phyloP scores from a whole-genome alignment of 35 echinoderm and acorn worm genomes.

The Ophioderma brevispina region DNA sequence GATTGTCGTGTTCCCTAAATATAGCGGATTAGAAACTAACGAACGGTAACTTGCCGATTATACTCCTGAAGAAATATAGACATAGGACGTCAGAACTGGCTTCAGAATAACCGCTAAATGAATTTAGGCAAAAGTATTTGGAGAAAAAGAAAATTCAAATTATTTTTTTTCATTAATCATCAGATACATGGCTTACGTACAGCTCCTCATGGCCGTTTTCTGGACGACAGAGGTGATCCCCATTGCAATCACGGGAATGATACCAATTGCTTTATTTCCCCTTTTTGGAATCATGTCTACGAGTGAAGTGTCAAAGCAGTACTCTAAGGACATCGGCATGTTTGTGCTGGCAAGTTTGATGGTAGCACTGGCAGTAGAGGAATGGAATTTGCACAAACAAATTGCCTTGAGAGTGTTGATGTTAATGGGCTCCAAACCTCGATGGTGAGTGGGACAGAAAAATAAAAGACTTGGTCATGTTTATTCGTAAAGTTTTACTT shows the following conservation, averaged over 20 bases:
- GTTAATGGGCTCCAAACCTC: slow-evolving; percentile 62
- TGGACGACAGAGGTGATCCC: slow-evolving; percentile 82
- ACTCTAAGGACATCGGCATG: slow-evolving; percentile 88
- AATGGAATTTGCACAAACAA: slow-evolving; percentile 81
- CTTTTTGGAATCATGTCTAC: slow-evolving; percentile 67
- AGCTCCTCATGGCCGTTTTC: slow-evolving; percentile 79
- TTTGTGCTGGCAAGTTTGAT: slow-evolving; percentile 86
- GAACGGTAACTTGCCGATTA: too few relatives aligned
- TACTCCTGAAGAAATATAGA: too few relatives aligned
- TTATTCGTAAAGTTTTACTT: too few relatives aligned
- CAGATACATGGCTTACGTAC: too few relatives aligned
- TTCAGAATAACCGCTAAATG: too few relatives aligned
- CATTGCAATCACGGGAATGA: slow-evolving; percentile 68
- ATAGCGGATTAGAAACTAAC: too few relatives aligned
- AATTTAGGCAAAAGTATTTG: too few relatives aligned
- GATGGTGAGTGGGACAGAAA: slow-evolving; percentile 87
- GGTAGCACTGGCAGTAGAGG: slow-evolving; percentile 76
- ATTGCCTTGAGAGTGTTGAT: slow-evolving; percentile 81
- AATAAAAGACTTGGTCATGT: too few relatives aligned
- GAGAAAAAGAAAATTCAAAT: too few relatives aligned
- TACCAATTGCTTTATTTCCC: slow-evolving; percentile 71
- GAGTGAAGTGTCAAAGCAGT: slow-evolving; percentile 78
- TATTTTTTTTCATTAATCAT: too few relatives aligned
- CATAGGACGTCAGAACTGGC: too few relatives aligned
- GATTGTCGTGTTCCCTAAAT: too few relatives aligned